A percentile compares a stretch with the other conserved stretches of the same genome.
phyloP scores from a whole-genome alignment of 2,797 vertebrate genomes.

The Picus viridis region DNA sequence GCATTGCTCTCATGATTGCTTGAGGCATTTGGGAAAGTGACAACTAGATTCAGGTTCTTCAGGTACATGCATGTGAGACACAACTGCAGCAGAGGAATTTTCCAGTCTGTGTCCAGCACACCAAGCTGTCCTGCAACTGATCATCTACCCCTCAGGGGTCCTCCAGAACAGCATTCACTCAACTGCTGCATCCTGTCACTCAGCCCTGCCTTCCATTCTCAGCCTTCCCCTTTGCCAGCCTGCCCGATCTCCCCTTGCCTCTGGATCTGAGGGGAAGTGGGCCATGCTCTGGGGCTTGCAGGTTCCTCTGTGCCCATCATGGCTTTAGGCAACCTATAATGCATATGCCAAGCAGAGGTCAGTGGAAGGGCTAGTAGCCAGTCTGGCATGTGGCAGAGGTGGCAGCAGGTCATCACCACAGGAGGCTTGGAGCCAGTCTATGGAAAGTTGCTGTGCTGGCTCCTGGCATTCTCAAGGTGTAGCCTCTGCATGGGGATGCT shows the following conservation, averaged over 20 bases:
- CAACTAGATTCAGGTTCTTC: background rate
- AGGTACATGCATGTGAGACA: background rate
- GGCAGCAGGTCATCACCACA: rapidly evolving
- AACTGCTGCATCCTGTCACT: rapidly evolving
- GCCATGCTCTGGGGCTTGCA: background rate
- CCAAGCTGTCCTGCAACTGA: background rate
- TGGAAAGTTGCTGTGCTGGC: background rate
- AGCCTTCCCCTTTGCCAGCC: background rate
- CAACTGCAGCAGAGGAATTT: background rate
- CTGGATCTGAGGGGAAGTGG: background rate
- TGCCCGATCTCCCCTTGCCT: background rate
- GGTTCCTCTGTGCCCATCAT: background rate
- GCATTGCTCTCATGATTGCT: background rate
- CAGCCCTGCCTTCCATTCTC: background rate
- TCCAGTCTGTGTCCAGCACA: background rate
- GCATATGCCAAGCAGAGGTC: background rate
- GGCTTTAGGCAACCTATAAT: background rate
- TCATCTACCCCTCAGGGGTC: rapidly evolving
- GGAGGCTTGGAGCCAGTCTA: background rate
- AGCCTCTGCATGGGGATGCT: background rate
- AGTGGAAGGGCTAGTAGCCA: background rate
- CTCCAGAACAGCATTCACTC: background rate
- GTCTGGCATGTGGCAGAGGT: background rate
- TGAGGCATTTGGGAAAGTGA: background rate
- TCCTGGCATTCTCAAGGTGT: background rate